Evolutionary conservation across 2,797 vertebrate genomes (phyloP).

Genomic region (Setipinna tenuifilis): DNA sequence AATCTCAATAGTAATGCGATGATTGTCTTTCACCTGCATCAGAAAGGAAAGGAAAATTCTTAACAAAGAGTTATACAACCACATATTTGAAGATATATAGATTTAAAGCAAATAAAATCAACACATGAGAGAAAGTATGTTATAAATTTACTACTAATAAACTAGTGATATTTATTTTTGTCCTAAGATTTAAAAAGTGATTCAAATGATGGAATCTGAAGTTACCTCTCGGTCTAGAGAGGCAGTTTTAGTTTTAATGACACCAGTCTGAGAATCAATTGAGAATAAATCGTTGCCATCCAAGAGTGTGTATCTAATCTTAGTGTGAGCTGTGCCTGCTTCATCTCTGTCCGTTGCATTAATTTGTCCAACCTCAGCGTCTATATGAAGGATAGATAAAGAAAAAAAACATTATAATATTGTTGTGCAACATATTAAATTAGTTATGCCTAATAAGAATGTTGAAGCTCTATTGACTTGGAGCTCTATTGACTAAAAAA

Average conservation of each 20-base stretch:
- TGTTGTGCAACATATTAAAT: background rate
- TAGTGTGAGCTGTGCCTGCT: conserved; percentile 66
- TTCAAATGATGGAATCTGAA: too few species aligned
- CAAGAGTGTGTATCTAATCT: conserved; percentile 76
- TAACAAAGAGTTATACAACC: background rate
- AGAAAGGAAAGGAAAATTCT: background rate
- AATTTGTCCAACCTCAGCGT: conserved; percentile 75
- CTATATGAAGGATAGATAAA: conserved; percentile 60
- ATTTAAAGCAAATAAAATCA: background rate
- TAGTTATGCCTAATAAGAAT: background rate
- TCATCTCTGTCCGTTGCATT: conserved; percentile 81
- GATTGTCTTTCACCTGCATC: conserved; percentile 70
- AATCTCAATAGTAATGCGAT: conserved; percentile 73
- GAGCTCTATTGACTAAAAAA: too few species aligned
- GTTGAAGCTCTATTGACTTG: too few species aligned
- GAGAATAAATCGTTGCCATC: conserved; percentile 64
- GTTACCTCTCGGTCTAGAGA: conserved; percentile 87
- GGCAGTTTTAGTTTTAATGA: conserved; percentile 68
- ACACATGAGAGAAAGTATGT: too few species aligned
- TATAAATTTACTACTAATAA: too few species aligned
- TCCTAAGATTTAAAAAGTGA: too few species aligned
- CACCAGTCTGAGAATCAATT: conserved; percentile 74
- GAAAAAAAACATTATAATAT: background rate
- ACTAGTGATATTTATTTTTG: too few species aligned
- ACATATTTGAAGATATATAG: background rate